Evolutionary conservation across 2,888 invertebrate species (phyloP).

Genomic region (Orthonevra nobilis): DNA sequence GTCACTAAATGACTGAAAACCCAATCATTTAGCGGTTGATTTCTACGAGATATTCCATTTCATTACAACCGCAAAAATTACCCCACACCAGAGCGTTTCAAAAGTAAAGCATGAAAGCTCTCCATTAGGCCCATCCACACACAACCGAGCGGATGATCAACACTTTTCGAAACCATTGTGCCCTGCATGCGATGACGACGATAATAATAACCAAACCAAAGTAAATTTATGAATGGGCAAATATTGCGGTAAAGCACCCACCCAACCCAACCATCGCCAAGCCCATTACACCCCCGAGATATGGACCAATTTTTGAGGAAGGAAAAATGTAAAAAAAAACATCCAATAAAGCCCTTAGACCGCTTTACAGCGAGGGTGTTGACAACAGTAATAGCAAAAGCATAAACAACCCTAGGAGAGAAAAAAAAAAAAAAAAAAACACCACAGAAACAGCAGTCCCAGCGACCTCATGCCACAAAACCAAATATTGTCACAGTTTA

Average conservation of each 20-base stretch:
- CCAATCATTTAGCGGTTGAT: conserved; percentile 50
- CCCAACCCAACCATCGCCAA: no score
- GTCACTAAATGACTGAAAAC: conserved; percentile 35
- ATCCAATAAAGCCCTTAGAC: conserved; percentile 50
- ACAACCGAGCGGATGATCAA: conserved; percentile 21
- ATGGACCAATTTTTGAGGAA: conserved; percentile 40
- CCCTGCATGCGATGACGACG: conserved; percentile 21
- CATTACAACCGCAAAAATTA: conserved; percentile 49
- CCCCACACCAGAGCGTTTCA: neutral
- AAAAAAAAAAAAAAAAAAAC: conserved; percentile 8
- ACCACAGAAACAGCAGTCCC: conserved; percentile 25
- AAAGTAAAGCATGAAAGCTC: conserved; percentile 2
- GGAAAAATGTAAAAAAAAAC: conserved; percentile 19
- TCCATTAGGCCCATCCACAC: conserved; percentile 10
- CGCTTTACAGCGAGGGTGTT: conserved; percentile 63
- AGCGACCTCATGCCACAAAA: conserved; percentile 50
- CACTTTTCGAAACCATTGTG: conserved; percentile 45
- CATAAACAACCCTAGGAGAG: conserved; percentile 52
- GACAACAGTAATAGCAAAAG: conserved; percentile 62
- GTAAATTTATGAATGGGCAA: conserved; percentile 66
- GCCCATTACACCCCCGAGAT: conserved; percentile 28
- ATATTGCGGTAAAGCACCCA: conserved; percentile 52
- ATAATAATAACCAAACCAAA: conserved; percentile 65
- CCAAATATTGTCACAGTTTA: conserved; percentile 62
- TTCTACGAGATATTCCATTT: conserved; percentile 36